Evolutionary conservation across 2,797 vertebrate genomes (phyloP), one percentile per base, ranked within the genome.

Genomic region (Sebastes elongatus): DNA sequence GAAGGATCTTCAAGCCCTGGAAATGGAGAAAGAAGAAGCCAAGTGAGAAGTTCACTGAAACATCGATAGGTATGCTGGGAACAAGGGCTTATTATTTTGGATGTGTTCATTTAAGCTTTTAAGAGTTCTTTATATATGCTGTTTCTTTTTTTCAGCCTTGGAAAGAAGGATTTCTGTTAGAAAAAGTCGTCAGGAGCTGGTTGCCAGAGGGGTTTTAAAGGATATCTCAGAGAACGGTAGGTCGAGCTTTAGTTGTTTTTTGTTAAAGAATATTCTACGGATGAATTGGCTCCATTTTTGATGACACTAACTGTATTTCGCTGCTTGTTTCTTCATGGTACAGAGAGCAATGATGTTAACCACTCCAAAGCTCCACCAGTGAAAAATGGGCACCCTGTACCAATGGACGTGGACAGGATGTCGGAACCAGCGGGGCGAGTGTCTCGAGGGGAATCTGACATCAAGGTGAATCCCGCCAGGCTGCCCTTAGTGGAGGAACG

Each of bases 1-100:
- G 97, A 77, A 97, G 96, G 78, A 97, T 99, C 90, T 99, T 99
- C 93, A 99, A 97, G 81, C 98, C 98, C 30, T 99, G 98, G 98
- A 99, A 98, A 86, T 99, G 98, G 98, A 96, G 97, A 77, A 99
- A 98, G 96, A 99, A 98, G 95, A 99, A 97, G 93, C 96, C 94
- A 82, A 99, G 97, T 55, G 97, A 99, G 18, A 98, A 97, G 87
- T 99, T 99, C 75, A 94, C 97, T 70, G 97, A 99, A 91, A 97
- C 97, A 1, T 98, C 97, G 1, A 98, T 97, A 95, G 97, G 98
- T 99, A 86, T 20, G 86, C 1, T 76, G 20, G 6, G 0, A 16
- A 6, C 8, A 57, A 13, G 1, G 3, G 0, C 5, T 28, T 32
- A 3, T 28, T 4, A 2, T 11, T 4, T 52, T 27, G 7, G 70